Base-by-base conservation (phyloP, 2,888 invertebrate genomes). In the Gortyna flavago region DNA sequence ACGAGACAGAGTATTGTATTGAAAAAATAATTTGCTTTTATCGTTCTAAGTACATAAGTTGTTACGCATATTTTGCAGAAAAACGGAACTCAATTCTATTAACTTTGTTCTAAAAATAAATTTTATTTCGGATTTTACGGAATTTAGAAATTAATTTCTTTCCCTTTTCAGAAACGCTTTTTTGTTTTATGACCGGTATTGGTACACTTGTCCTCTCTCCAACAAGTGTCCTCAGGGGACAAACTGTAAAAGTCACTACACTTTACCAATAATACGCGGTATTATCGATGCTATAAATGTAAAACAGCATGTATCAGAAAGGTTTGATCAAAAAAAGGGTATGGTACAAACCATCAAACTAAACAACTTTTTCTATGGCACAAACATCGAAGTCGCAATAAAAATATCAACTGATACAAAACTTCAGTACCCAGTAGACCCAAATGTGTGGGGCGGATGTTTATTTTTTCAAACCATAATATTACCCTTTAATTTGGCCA, bases 1-100 rank as follows among this genome's bases (percentile, higher is more conserved):
- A 79, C n/a, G 72, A 79, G 83, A 51, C 75, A 61, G 64, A 72
- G 72, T 88, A 81, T 87, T 85, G 69, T 83, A 64, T 82, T 79
- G 44, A 74, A 85, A 85, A 73, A 73, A 80, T 77, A 48, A 73
- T 84, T 81, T 67, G 66, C 32, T 77, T 78, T 74, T 80, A 85
- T 83, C 85, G 81, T 79, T 84, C 66, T 44, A n/a, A n/a, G n/a
- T n/a, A 75, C 68, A 38, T 74, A 79, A 86, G 66, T 75, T 62
- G 64, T 69, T 84, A 48, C 73, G 72, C 41, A 81, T 78, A 78
- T 77, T 85, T 79, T 75, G 61, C 1, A 11, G 6, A 73, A 75
- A 78, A 21, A 6, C 13, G 0, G 44, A 44, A 44, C 75, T 48
- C 13, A n/a, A 44, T 32, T 51, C 11, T 67, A 32, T 74, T 44